These are phyloP conservation scores for Maniola hyperantus DNA, from an alignment of 2,888 invertebrate genomes.

Conservation along the genomic window DNA sequence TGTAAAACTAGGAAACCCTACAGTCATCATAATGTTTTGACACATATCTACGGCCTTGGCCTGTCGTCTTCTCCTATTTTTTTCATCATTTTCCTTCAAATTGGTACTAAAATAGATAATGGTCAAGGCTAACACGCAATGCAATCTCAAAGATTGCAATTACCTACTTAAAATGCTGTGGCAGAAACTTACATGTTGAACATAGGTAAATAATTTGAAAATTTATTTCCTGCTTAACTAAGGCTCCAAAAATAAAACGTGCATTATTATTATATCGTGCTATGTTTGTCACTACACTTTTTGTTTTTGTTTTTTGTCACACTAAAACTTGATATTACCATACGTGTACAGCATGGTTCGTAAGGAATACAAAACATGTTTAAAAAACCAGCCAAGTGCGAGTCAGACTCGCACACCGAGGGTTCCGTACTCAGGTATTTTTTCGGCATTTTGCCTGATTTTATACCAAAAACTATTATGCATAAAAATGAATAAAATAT, in stretches of 20 bases:
- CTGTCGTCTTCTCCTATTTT: neutral
- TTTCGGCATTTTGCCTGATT: too few relatives aligned
- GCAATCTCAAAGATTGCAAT: neutral
- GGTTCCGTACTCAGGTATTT: too few relatives aligned
- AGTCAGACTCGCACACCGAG: too few relatives aligned
- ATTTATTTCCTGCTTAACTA: neutral
- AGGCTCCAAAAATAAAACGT: constrained; percentile 2
- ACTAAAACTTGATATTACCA: too few relatives aligned
- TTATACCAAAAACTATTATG: too few relatives aligned
- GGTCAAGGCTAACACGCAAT: neutral
- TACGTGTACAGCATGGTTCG: too few relatives aligned
- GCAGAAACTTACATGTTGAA: neutral
- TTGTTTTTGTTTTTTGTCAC: too few relatives aligned
- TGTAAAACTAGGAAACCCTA: neutral
- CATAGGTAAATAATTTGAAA: constrained; percentile 11
- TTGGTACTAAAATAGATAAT: neutral
- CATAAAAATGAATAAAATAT: too few relatives aligned
- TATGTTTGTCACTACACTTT: neutral
- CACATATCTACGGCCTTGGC: constrained; percentile 8
- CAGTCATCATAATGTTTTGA: constrained; percentile 13
- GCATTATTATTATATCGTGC: neutral
- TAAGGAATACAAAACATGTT: too few relatives aligned
- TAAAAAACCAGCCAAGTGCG: too few relatives aligned
- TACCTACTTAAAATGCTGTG: constrained; percentile 7
- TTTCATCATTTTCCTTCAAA: neutral